phyloP scores from a whole-genome alignment of 2,888 invertebrate species.

The Autographa gamma region DNA sequence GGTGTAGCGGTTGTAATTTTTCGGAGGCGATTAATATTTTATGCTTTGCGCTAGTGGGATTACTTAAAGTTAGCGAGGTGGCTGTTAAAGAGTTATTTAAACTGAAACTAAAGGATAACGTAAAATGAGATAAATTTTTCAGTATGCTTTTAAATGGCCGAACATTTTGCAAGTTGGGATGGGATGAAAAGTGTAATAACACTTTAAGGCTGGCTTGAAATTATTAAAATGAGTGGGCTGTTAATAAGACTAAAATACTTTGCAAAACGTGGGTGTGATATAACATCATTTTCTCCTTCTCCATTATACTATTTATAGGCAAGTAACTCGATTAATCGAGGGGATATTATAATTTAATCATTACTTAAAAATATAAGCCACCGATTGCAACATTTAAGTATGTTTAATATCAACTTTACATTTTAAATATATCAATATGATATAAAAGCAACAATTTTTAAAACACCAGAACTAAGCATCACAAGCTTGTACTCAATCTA shows the following conservation, averaged over 20 bases:
- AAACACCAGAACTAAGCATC: too few species aligned
- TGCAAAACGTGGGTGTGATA: neutral
- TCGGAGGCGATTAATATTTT: conserved; percentile 24
- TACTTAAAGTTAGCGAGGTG: conserved; percentile 22
- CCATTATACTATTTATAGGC: too few species aligned
- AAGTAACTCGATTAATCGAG: too few species aligned
- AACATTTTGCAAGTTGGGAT: neutral
- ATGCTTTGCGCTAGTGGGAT: conserved; percentile 30
- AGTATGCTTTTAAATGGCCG: conserved; percentile 8
- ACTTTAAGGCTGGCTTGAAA: neutral
- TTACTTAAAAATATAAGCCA: too few species aligned
- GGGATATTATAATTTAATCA: neutral
- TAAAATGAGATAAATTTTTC: conserved; percentile 16
- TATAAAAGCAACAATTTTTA: too few species aligned
- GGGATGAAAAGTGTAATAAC: neutral
- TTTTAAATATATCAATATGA: too few species aligned
- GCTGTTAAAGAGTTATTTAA: conserved; percentile 25
- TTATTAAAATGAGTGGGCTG: neutral
- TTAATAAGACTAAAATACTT: neutral
- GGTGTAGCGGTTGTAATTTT: conserved; percentile 38
- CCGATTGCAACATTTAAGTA: too few species aligned
- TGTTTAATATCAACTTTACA: too few species aligned
- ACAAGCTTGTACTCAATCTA: too few species aligned
- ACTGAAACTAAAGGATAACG: conserved; percentile 16
- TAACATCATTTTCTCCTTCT: neutral